Evolutionary conservation across 2,888 invertebrate species (phyloP).

Genomic region (Anthophora plumipes): DNA sequence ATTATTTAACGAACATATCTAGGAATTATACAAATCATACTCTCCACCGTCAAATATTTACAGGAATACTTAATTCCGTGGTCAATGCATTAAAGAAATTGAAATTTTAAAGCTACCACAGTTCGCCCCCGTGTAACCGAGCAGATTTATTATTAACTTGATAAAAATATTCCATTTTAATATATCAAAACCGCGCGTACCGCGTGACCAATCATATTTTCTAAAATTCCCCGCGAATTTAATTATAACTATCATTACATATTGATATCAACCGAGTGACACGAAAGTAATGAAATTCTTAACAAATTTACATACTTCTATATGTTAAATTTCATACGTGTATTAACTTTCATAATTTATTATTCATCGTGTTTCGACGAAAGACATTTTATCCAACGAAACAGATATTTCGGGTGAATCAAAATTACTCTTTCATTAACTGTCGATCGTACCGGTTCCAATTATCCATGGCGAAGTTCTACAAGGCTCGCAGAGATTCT

Average conservation of each 20-base stretch:
- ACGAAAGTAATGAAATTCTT: neutral
- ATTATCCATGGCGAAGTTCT: neutral
- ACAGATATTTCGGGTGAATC: neutral
- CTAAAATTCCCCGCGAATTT: neutral
- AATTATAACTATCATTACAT: neutral
- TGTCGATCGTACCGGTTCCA: neutral
- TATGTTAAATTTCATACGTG: neutral
- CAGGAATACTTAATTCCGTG: too few relatives aligned
- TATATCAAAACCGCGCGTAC: neutral
- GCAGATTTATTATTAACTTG: neutral
- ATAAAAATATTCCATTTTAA: neutral
- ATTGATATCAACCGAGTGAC: neutral
- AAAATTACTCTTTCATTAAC: neutral
- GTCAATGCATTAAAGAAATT: constrained; percentile 1
- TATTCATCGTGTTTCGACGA: neutral
- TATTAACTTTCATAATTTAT: neutral
- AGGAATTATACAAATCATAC: neutral
- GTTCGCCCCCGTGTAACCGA: neutral
- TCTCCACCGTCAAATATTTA: neutral
- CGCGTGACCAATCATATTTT: neutral
- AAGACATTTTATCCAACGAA: neutral
- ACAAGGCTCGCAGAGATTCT: neutral
- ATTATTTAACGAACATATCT: neutral
- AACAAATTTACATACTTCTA: neutral
- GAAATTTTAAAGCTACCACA: neutral